Percentiles rank a stretch among this genome's conserved stretches.
These are phyloP conservation scores for Pseudomyrmex dendroicus DNA, from an alignment of 1,140 invertebrate species.

Conservation along the genomic window DNA sequence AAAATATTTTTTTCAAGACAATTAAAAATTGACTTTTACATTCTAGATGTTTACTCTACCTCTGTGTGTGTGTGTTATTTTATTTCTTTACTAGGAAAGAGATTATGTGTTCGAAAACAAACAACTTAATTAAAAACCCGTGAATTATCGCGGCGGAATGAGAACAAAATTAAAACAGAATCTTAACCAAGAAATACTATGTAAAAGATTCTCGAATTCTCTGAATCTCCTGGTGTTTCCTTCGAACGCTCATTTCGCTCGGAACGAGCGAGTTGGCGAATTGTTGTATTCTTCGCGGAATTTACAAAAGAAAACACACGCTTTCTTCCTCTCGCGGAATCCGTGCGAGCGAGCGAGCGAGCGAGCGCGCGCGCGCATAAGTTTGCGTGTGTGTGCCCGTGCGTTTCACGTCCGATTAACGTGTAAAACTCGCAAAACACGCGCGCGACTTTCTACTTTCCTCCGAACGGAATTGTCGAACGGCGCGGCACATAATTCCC, in stretches of 20 bases:
- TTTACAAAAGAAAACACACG: background rate
- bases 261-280: background rate
- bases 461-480: slow-evolving; percentile 54
- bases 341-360: background rate
- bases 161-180: background rate
- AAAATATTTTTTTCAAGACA: too few relatives aligned
- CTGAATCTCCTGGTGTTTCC: background rate
- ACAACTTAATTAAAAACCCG: too few relatives aligned
- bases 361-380: background rate
- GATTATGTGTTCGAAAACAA: too few relatives aligned
- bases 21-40: too few relatives aligned
- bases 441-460: slow-evolving; percentile 71
- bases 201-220: background rate
- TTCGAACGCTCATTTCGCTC: background rate
- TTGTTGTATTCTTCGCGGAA: background rate
- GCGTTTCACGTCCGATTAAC: slow-evolving; percentile 72
- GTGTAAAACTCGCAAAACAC: slow-evolving; percentile 65
- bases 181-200: too few relatives aligned
- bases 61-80: too few relatives aligned
- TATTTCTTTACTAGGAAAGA: too few relatives aligned
- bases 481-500: slow-evolving; percentile 21
- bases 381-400: slow-evolving; percentile 42
- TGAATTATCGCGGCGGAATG: background rate
- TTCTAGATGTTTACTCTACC: too few relatives aligned
- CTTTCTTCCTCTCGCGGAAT: slow-evolving; percentile 14